Evolutionary conservation across 1,140 invertebrate species (phyloP).

Genomic region (Thaumatotibia leucotreta): DNA sequence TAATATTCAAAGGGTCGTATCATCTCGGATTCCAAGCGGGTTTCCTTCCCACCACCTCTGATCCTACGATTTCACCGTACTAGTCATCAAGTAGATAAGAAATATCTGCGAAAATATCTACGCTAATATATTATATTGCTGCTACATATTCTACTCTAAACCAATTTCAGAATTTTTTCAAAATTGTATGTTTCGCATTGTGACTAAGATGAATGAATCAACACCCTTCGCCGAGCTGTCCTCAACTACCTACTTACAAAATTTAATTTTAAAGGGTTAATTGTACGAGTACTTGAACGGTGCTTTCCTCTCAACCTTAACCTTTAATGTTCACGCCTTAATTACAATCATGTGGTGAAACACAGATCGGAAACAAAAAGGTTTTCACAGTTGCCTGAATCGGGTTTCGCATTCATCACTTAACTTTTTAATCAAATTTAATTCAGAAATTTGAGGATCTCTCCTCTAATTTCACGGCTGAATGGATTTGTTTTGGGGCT

Average conservation of each 20-base stretch:
- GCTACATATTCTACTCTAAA: too few relatives aligned
- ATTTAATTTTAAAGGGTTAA: neutral
- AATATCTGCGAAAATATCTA: neutral
- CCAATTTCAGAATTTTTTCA: too few relatives aligned
- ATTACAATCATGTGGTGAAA: slow-evolving; percentile 12
- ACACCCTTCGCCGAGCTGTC: neutral
- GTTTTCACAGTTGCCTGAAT: slow-evolving; percentile 39
- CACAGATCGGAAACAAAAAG: slow-evolving; percentile 18
- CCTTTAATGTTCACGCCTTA: slow-evolving; percentile 8
- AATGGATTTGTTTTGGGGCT: slow-evolving; percentile 58
- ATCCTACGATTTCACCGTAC: slow-evolving; percentile 34
- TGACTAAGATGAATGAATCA: too few relatives aligned
- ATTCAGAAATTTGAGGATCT: slow-evolving; percentile 57
- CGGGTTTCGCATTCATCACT: slow-evolving; percentile 52
- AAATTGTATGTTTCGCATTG: too few relatives aligned
- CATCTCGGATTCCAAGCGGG: slow-evolving; percentile 60
- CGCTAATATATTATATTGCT: too few relatives aligned
- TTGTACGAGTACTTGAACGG: neutral
- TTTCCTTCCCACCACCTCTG: slow-evolving; percentile 45
- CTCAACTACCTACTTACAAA: neutral
- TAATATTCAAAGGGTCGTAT: slow-evolving; percentile 68
- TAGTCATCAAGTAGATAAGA: slow-evolving; percentile 38
- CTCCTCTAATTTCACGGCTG: slow-evolving; percentile 61
- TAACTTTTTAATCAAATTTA: slow-evolving; percentile 64
- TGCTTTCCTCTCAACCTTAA: neutral